Evolutionary conservation across 2,888 invertebrate genomes (phyloP), one percentile per base, ranked within the genome.

Genomic region (Apomyelois bistriatella): DNA sequence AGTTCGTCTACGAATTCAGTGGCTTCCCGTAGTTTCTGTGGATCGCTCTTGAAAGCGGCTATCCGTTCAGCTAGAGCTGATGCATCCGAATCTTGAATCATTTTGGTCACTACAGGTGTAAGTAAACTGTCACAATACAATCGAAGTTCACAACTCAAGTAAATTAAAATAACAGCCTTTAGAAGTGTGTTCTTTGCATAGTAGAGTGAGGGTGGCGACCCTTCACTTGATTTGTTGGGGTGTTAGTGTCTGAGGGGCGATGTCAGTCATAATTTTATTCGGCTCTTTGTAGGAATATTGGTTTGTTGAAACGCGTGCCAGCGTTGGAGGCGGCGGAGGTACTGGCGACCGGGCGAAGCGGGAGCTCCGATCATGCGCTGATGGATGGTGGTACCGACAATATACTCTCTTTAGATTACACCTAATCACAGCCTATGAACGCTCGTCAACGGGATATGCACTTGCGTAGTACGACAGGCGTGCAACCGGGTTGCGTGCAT

Each of bases 1-100:
- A 93, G 88, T 74, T 92, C 91, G 67, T 93, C 92, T 61, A 93
- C 91, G 79, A 93, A 93, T 63, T 92, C 92, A 57, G 86, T 84
- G 49, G 92, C 89, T 56, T 90, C 83, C 57, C 91, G 89, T 74
- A 93, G 90, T 77, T 92, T 92, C 57, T 91, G 91, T 38, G 93
- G 91, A 69, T 93, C 92, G 62, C 86, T 88, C 77, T 91, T 92
- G 74, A 92, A 93, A 58, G 90, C 88, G 43, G 89, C 87, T 67
- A 93, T 90, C 67, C 91, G 85, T 57, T 85, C 84, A 58, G 90
- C 83, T 57, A 92, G 68, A 22, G 76, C 75, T 38, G 79, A 70
- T 38, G 76, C 74, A 59, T 88, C 87, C 54, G 74, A 79, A 61
- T 83, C 82, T 58, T 86, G 82, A 58, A 80, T 85, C 90, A 89